Percentiles rank a stretch among this genome's conserved stretches.
Evolutionary conservation across 1,140 invertebrate species (phyloP).

Genomic region (Meteorus sp.): DNA sequence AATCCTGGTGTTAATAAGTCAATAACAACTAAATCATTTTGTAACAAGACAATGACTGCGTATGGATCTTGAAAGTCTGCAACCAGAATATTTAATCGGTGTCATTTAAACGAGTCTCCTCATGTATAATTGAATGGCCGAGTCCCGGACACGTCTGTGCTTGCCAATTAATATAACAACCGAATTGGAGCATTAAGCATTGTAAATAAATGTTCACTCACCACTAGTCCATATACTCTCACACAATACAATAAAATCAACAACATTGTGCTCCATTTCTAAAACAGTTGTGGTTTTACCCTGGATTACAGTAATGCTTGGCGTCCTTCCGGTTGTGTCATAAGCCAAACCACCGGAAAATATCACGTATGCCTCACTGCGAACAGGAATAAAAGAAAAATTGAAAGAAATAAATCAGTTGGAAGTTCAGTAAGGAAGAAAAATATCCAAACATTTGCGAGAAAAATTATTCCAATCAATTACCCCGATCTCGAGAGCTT

Average conservation of each 20-base stretch:
- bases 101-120: no score
- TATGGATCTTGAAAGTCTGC: slow-evolving; percentile 96
- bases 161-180: not conserved
- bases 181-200: no score
- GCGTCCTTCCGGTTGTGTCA: slow-evolving; percentile 85
- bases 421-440: no score
- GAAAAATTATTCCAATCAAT: slow-evolving; percentile 44
- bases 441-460: no score
- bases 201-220: slow-evolving; percentile 55
- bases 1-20: slow-evolving; percentile 93
- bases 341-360: slow-evolving; percentile 94
- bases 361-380: slow-evolving; percentile 85
- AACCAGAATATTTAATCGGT: no score
- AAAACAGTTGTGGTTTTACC: slow-evolving; percentile 93
- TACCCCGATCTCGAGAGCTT: slow-evolving; percentile 87
- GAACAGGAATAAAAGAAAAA: slow-evolving; percentile 14
- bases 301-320: slow-evolving; percentile 94
- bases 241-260: slow-evolving; percentile 95
- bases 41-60: slow-evolving; percentile 94
- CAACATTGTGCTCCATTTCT: slow-evolving; percentile 98
- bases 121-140: no score
- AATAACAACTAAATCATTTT: slow-evolving; percentile 97
- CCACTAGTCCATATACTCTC: slow-evolving; percentile 91
- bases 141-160: slow-evolving; percentile 24
- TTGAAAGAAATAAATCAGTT: no score